Percentiles rank a stretch among this genome's conserved stretches.
These are phyloP conservation scores for Sicus ferrugineus DNA, from an alignment of 2,888 invertebrate genomes.

Conservation along the genomic window DNA sequence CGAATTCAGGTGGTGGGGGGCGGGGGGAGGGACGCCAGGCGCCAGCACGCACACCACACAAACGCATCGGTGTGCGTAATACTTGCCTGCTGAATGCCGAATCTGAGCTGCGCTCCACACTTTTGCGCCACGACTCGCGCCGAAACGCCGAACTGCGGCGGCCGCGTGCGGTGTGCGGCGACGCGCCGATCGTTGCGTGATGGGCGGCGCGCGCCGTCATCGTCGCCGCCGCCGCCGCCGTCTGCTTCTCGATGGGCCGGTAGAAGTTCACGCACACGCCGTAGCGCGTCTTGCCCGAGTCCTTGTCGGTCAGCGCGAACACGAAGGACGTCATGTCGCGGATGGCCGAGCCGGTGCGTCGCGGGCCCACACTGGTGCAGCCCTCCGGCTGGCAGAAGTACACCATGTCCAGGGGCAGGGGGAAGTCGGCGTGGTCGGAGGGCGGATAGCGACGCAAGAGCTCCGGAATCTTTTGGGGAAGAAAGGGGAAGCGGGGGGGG, in stretches of 20 bases:
- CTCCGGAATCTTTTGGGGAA: conserved; percentile 92
- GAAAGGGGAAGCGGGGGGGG: conserved; percentile 14
- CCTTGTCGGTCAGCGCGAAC: conserved; percentile 98
- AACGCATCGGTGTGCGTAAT: conserved; percentile 32
- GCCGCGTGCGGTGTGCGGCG: conserved; percentile 54
- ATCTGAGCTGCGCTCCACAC: conserved; percentile 90
- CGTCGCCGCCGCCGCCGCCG: conserved; percentile 38
- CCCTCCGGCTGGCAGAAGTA: conserved; percentile 99
- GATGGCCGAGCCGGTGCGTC: conserved; percentile 74
- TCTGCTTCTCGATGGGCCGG: conserved; percentile 82
- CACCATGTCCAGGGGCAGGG: conserved; percentile 96
- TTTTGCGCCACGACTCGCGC: conserved; percentile 89
- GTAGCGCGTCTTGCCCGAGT: conserved; percentile 92
- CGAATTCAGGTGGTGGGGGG: neutral
- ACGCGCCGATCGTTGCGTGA: conserved; percentile 37
- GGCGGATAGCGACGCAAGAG: conserved; percentile 93
- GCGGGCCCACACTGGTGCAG: conserved; percentile 90
- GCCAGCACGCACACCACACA: neutral
- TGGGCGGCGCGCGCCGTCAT: conserved; percentile 33
- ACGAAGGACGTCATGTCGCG: conserved; percentile 96
- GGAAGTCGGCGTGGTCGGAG: conserved; percentile 96
- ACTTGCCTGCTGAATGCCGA: conserved; percentile 91
- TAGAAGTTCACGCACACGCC: conserved; percentile 99
- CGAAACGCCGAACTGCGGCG: conserved; percentile 70
- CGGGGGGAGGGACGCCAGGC: neutral